Percentiles rank a stretch among this genome's conserved stretches.
phyloP scores from a whole-genome alignment of 2,888 invertebrate species.

The Limnephilus rhombicus region DNA sequence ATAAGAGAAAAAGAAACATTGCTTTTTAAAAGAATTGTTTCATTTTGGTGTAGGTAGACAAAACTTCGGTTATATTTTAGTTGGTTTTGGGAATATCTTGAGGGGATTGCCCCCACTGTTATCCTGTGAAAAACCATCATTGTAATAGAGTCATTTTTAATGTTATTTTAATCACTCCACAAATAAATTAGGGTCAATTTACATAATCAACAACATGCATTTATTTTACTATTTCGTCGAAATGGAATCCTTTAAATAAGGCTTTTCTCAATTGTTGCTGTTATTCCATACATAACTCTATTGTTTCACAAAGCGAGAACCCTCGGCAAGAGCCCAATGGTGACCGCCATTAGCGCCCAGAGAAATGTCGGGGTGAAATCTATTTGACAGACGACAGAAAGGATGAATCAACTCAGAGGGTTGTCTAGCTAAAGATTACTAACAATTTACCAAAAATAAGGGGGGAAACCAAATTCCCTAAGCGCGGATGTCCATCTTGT shows the following conservation, averaged over 20 bases:
- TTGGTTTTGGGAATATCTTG: too few species aligned
- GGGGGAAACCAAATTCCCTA: too few species aligned
- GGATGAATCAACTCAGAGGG: background rate
- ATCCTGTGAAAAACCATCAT: too few species aligned
- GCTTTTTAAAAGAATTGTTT: too few species aligned
- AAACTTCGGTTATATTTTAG: too few species aligned
- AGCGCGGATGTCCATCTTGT: too few species aligned
- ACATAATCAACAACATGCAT: background rate
- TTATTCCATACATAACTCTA: background rate
- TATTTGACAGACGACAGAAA: background rate
- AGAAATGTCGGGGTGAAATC: background rate
- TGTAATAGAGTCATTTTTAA: background rate
- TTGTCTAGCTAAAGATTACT: background rate
- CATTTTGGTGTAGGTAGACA: too few species aligned
- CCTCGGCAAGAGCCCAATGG: background rate
- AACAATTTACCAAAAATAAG: background rate
- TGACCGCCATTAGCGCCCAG: background rate
- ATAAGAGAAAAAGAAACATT: too few species aligned
- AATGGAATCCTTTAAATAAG: background rate
- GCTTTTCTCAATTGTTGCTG: background rate
- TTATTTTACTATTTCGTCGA: background rate
- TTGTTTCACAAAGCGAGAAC: background rate
- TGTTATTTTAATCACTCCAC: background rate
- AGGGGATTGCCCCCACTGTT: too few species aligned
- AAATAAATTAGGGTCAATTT: background rate